Conservation (phyloP, 2,888 invertebrate genomes). For the Polietes domitor region DNA sequence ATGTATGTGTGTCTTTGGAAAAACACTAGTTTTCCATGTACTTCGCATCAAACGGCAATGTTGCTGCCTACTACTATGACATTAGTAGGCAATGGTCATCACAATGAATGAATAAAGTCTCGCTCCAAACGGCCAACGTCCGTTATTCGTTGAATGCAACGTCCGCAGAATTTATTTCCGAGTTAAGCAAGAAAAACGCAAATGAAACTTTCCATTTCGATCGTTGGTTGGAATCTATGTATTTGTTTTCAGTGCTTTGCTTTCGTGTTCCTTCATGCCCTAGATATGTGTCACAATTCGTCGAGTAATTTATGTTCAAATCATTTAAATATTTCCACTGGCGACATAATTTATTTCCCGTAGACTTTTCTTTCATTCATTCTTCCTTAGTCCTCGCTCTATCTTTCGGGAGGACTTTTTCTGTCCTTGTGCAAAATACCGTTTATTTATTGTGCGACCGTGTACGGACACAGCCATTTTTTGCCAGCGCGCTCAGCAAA, state of each 20-base stretch:
- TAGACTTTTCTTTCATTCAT: slow-evolving; percentile 41
- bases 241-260: slow-evolving; percentile 18
- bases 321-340: slow-evolving; percentile 65
- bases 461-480: slow-evolving; percentile 25
- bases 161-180: background rate
- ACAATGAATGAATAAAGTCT: background rate
- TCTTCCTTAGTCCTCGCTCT: slow-evolving; percentile 14
- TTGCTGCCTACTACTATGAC: background rate
- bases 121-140: background rate
- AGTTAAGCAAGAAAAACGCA: background rate
- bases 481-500: slow-evolving; percentile 42
- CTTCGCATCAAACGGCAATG: background rate
- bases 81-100: background rate
- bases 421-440: slow-evolving; percentile 35
- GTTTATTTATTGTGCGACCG: slow-evolving; percentile 47
- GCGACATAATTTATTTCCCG: slow-evolving; percentile 63
- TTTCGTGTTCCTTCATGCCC: slow-evolving; percentile 46
- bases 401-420: background rate
- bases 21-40: background rate
- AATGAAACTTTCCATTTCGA: slow-evolving; percentile 25
- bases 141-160: background rate
- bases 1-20: too few species aligned
- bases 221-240: background rate
- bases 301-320: slow-evolving; percentile 64
- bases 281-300: slow-evolving; percentile 60